These are phyloP conservation scores for Anarhynchus alexandrinus DNA, from an alignment of 2,113 vertebrate species.

Conservation along the genomic window DNA sequence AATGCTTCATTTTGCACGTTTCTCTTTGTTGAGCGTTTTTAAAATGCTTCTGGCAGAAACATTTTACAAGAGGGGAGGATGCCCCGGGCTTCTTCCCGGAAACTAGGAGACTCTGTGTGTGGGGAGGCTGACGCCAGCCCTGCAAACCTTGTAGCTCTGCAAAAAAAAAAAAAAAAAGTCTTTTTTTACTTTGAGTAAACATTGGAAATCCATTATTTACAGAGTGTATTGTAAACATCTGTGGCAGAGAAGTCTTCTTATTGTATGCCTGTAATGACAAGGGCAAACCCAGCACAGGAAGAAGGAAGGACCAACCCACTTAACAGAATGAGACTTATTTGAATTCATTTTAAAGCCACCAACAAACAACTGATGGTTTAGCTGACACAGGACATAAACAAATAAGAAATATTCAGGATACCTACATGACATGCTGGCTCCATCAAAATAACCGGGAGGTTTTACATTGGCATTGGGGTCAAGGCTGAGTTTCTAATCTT, in stretches of 20 bases:
- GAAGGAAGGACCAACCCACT: constrained; percentile 52
- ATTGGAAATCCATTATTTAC: constrained; percentile 58
- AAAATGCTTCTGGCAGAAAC: not conserved
- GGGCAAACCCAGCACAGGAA: constrained; percentile 27
- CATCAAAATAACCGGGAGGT: not conserved
- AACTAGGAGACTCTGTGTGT: not conserved
- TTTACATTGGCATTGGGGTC: not conserved
- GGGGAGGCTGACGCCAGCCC: constrained; percentile 9
- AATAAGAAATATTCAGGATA: constrained; percentile 4
- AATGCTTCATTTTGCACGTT: constrained; percentile 19
- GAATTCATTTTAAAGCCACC: constrained; percentile 20
- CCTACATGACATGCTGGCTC: not conserved
- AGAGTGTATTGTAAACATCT: constrained; percentile 51
- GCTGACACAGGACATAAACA: not conserved
- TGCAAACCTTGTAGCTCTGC: not conserved
- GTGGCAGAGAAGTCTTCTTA: constrained; percentile 19
- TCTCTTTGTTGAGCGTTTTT: not conserved
- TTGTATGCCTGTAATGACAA: constrained; percentile 21
- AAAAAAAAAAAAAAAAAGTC: not conserved
- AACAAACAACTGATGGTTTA: constrained; percentile 12
- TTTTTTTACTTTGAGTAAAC: constrained; percentile 34
- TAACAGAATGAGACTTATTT: not conserved
- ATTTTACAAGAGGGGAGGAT: constrained; percentile 36
- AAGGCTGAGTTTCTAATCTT: not conserved
- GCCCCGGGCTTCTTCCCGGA: not conserved